Evolutionary conservation across 2,888 invertebrate species (phyloP).

Genomic region (Apamea monoglypha): DNA sequence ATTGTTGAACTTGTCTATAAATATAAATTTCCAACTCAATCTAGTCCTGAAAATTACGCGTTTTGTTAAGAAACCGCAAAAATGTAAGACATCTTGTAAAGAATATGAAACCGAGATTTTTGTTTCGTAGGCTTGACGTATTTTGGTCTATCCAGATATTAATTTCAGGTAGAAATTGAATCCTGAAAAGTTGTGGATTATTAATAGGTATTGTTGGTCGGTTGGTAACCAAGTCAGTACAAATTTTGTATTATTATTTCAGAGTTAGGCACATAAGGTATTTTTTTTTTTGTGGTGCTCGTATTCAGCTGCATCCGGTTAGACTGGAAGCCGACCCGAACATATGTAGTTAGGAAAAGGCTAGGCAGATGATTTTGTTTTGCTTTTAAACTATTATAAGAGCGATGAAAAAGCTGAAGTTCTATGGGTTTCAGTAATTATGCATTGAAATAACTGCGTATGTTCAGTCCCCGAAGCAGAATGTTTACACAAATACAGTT

Average conservation of each 20-base stretch:
- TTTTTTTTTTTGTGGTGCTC: not conserved
- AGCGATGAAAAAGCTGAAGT: not conserved
- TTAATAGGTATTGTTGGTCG: not conserved
- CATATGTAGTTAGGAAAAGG: no score
- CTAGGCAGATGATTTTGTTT: not conserved
- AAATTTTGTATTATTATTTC: not conserved
- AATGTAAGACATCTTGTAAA: not conserved
- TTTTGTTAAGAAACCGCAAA: conserved; percentile 24
- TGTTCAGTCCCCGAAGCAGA: not conserved
- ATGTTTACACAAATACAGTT: not conserved
- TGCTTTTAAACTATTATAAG: not conserved
- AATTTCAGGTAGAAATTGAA: not conserved
- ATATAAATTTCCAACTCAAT: conserved; percentile 19
- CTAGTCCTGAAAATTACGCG: conserved; percentile 13
- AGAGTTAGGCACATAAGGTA: not conserved
- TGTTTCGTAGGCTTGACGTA: not conserved
- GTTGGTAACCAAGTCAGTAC: not conserved
- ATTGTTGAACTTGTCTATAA: conserved; percentile 34
- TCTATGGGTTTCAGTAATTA: not conserved
- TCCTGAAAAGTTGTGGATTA: not conserved
- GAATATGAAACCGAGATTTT: conserved; percentile 1
- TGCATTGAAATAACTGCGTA: not conserved
- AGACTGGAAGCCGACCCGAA: no score
- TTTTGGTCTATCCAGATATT: not conserved
- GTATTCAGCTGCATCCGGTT: no score